Conservation (phyloP, 2,797 vertebrate genomes). For the Microhierax caerulescens region DNA sequence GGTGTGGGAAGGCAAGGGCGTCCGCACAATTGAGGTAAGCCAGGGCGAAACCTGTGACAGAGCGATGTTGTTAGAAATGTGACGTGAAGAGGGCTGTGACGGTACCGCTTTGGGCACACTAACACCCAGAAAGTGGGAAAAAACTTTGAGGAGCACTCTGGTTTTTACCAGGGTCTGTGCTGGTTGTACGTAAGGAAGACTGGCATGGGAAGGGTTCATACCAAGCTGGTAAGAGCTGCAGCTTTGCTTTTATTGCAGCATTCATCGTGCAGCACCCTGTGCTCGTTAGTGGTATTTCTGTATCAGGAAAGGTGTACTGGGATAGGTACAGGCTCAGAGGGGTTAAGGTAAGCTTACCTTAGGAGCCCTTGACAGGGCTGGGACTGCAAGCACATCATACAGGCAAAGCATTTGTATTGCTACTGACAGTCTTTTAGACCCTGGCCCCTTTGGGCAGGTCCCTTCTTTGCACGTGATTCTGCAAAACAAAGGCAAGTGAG, state of each 20-base stretch:
- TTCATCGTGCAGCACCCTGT: neutral
- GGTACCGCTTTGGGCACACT: neutral
- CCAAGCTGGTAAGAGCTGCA: neutral
- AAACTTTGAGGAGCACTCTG: neutral
- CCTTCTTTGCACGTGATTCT: neutral
- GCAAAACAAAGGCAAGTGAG: neutral
- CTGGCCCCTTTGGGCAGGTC: neutral
- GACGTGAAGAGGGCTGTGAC: fast-evolving
- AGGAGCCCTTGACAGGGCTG: neutral
- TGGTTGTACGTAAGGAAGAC: neutral
- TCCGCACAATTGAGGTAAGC: neutral
- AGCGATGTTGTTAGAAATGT: neutral
- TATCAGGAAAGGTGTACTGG: neutral
- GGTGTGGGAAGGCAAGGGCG: neutral
- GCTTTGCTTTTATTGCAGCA: neutral
- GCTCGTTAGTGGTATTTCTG: neutral
- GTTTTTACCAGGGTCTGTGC: neutral
- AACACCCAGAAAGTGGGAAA: neutral
- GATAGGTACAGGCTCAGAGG: neutral
- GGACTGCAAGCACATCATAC: neutral
- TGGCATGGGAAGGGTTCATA: neutral
- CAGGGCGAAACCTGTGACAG: neutral
- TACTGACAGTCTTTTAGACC: neutral
- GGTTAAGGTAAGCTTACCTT: neutral
- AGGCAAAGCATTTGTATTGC: neutral